A percentile compares a stretch with the other conserved stretches of the same genome.
These are phyloP conservation scores for Glyphotaelius pellucidus DNA, from an alignment of 2,888 invertebrate genomes.

Conservation along the genomic window DNA sequence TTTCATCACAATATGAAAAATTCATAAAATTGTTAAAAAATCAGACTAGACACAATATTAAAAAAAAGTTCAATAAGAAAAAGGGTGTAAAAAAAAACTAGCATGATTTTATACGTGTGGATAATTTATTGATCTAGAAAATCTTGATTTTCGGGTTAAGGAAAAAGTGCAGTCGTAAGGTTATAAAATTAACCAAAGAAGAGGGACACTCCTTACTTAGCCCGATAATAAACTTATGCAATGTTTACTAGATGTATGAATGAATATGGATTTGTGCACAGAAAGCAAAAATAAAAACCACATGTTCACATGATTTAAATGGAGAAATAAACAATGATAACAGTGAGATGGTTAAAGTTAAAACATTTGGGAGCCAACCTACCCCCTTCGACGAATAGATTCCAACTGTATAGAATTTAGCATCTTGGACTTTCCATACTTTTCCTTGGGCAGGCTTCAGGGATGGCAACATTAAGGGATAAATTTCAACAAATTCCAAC, in stretches of 20 bases:
- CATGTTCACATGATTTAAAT: slow-evolving; percentile 58
- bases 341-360: slow-evolving; percentile 58
- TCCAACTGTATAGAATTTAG: slow-evolving; percentile 87
- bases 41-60: neutral
- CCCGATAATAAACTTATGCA: neutral
- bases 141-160: neutral
- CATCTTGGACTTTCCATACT: slow-evolving; percentile 89
- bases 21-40: neutral
- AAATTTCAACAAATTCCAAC: slow-evolving; percentile 28
- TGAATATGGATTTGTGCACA: slow-evolving; percentile 56
- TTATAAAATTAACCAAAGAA: neutral
- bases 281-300: slow-evolving; percentile 57
- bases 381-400: slow-evolving; percentile 86
- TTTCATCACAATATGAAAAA: neutral
- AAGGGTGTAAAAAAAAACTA: neutral
- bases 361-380: slow-evolving; percentile 74
- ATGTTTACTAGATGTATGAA: neutral
- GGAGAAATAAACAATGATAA: slow-evolving; percentile 58
- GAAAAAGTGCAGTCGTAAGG: neutral
- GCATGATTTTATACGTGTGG: neutral
- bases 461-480: slow-evolving; percentile 52
- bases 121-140: neutral
- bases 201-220: neutral
- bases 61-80: neutral
- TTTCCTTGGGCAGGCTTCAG: slow-evolving; percentile 91